Base-by-base conservation (phyloP, 2,888 invertebrate genomes). In the Tinea trinotella region DNA sequence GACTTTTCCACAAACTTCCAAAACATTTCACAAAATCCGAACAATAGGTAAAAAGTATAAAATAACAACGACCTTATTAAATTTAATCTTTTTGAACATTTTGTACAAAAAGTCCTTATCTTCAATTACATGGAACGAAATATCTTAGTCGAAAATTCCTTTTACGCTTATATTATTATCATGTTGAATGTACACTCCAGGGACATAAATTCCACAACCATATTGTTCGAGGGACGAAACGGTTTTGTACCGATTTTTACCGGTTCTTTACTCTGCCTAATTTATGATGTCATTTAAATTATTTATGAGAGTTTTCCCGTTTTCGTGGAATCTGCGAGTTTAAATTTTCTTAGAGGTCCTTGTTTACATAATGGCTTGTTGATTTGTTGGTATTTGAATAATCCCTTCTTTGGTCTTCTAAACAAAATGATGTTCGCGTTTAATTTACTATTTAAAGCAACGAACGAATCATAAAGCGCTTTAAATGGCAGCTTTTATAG, bases 231-330 rank as follows among this genome's bases (percentile, higher is more conserved):
- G n/a, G 17, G 46, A 46, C 19, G 46, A 46, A 46, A 19, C 46
- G 46, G 46, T 17, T 40, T 46, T 46, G 46, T 46, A 46, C 46
- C 18, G 46, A 46, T 46, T 46, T 46, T 46, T 46, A 46, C 46
- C 46, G 46, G 46, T 17, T 46, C 46, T 46, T 40, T 46, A 9
- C 46, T 17, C 46, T 19, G 19, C 18, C 46, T 46, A 46, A 46
- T 46, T 46, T 46, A 46, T 46, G 46, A 46, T 19, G 46, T 46
- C 46, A 19, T 46, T 46, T 46, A 46, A 17, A 46, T 19, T 18
- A 46, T 46, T 46, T 46, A 46, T 46, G 46, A 19, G 46, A 17
- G 46, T 46, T 40, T 35, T 15, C 15, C 19, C 40, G 13, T 10
- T 46, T 46, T 44, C 44, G 9, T 7, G 44, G 13, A 44, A 44